Percentiles rank a stretch among this genome's conserved stretches.
phyloP scores from a whole-genome alignment of 2,888 invertebrate species.

The Pharmacophagus antenor region DNA sequence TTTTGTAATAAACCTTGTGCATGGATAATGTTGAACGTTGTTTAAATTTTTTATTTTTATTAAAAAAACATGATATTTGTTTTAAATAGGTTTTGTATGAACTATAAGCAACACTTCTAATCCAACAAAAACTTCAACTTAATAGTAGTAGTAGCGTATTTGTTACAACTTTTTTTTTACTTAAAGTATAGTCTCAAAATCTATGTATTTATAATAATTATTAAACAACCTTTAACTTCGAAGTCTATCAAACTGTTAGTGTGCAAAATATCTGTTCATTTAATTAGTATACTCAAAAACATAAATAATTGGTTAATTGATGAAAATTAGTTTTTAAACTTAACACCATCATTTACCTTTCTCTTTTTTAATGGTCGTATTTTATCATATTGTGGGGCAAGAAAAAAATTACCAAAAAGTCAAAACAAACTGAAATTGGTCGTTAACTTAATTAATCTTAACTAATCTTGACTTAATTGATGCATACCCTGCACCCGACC shows the following conservation, averaged over 20 bases:
- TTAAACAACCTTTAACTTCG: too few relatives aligned
- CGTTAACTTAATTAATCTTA: constrained; percentile 29
- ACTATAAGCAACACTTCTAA: too few relatives aligned
- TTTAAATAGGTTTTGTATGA: too few relatives aligned
- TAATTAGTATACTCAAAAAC: background rate
- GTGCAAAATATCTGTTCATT: background rate
- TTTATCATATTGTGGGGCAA: constrained; percentile 5
- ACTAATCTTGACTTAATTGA: constrained; percentile 25
- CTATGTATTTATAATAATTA: too few relatives aligned
- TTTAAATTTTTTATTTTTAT: too few relatives aligned
- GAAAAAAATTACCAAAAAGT: constrained; percentile 7
- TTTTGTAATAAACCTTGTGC: constrained; percentile 13
- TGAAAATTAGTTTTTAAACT: background rate
- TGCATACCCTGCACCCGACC: constrained; percentile 12
- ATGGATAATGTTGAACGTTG: constrained; percentile 12
- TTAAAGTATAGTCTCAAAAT: too few relatives aligned
- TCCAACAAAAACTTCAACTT: too few relatives aligned
- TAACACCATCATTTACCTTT: background rate
- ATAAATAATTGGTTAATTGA: background rate
- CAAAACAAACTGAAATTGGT: constrained; percentile 22
- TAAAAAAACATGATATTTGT: constrained; percentile 1
- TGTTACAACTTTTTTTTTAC: too few relatives aligned
- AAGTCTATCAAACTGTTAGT: too few relatives aligned
- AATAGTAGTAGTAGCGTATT: too few relatives aligned
- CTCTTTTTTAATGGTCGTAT: background rate